A percentile compares a stretch with the other conserved stretches of the same genome.
Conservation (phyloP, 1,140 invertebrate genomes). For the Drosophila navojoa region DNA sequence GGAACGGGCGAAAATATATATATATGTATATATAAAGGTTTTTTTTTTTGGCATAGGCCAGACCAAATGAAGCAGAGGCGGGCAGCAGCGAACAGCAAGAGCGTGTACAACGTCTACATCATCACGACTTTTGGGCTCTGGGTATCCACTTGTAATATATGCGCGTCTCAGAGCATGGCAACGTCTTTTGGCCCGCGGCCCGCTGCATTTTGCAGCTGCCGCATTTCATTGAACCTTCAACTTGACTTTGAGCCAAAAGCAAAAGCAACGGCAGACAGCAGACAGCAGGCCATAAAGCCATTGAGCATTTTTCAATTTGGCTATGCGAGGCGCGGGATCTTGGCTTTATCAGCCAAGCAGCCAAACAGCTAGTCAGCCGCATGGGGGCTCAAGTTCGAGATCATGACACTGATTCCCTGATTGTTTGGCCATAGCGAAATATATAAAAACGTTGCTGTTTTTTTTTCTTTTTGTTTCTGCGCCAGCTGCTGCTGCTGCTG, state of each 20-base stretch:
- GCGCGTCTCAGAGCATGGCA: constrained; percentile 44
- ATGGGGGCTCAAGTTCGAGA: constrained; percentile 63
- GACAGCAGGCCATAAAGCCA: constrained; percentile 27
- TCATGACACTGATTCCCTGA: constrained; percentile 73
- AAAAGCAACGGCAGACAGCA: constrained; percentile 10
- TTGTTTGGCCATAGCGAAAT: constrained; percentile 53
- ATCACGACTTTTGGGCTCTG: constrained; percentile 71
- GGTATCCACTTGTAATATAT: constrained; percentile 69
- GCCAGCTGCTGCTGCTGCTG: constrained; percentile 47
- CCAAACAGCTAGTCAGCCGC: constrained; percentile 13
- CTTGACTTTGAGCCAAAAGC: constrained; percentile 67
- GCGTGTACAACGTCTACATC: constrained; percentile 63
- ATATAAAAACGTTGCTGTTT: constrained; percentile 49
- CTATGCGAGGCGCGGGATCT: constrained; percentile 17
- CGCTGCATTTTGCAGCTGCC: constrained; percentile 55
- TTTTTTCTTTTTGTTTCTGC: constrained; percentile 34
- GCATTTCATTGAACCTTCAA: constrained; percentile 82
- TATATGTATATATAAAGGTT: too few species aligned
- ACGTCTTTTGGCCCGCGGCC: constrained; percentile 5
- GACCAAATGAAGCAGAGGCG: constrained; percentile 3
- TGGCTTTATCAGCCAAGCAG: constrained; percentile 35
- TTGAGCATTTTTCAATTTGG: constrained; percentile 71
- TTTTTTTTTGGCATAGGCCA: constrained; percentile 65
- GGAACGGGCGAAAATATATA: constrained; percentile 40
- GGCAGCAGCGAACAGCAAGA: not conserved